Evolutionary conservation across 2,113 vertebrate genomes (phyloP).

Genomic region (Acinonyx jubatus): DNA sequence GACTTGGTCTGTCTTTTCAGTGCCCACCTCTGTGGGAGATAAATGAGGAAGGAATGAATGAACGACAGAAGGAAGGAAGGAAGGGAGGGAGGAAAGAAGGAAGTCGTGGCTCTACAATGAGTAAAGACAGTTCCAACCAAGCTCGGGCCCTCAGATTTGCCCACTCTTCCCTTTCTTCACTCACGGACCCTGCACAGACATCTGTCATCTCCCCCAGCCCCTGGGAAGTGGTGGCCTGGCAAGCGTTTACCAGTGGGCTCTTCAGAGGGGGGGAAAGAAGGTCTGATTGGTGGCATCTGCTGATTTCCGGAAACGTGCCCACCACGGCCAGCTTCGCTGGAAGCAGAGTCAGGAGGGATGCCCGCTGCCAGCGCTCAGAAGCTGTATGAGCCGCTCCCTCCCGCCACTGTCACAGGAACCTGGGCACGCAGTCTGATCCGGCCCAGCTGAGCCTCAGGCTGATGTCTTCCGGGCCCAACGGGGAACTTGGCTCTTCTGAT

Average conservation of each 20-base stretch:
- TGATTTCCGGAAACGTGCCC: background rate
- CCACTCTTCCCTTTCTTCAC: background rate
- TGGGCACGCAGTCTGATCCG: background rate
- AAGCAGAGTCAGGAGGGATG: too few relatives aligned
- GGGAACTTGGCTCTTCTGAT: background rate
- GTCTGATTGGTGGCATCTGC: background rate
- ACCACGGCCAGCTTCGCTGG: background rate
- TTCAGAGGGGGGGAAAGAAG: background rate
- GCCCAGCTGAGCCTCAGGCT: background rate
- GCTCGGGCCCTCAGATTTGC: background rate
- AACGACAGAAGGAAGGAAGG: fast-evolving
- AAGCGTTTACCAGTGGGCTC: background rate
- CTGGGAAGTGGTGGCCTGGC: background rate
- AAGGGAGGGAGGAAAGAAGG: background rate
- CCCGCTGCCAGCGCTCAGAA: background rate
- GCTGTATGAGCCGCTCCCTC: too few relatives aligned
- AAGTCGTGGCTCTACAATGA: background rate
- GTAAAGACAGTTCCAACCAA: background rate
- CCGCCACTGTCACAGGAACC: fast-evolving
- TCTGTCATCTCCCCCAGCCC: background rate
- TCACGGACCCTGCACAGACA: background rate
- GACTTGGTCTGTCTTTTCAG: background rate
- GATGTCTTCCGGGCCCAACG: background rate
- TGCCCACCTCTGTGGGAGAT: background rate
- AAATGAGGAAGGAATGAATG: background rate